Evolutionary conservation across 2,797 vertebrate species (phyloP), one percentile per base, ranked within the genome.

Genomic region (Pempheris klunzingeri): DNA sequence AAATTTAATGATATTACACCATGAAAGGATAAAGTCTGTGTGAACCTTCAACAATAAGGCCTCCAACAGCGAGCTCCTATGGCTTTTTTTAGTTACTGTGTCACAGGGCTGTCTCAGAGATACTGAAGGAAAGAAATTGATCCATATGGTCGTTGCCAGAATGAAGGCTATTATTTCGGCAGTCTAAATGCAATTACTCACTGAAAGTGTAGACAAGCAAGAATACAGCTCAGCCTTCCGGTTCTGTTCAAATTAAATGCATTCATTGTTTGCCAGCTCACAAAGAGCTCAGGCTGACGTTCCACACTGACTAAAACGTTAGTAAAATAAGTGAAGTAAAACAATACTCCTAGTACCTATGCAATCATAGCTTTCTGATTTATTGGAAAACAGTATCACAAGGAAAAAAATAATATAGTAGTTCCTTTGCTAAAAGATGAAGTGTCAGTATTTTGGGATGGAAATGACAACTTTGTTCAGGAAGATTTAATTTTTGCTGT

Each of bases 11-110:
- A 64, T 59, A 70, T 77, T 57, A 38, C 9, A 71, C 49, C 24
- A 20, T 67, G 74, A 71, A 74, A 74, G 26, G 67, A 74, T 80
- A 34, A 71, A 34, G 57, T 36, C 55, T 62, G 5, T 71, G 18
- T 74, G 38, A 54, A 68, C 50, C 22, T 68, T 64, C 10, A 50
- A 78, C 68, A 78, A 62, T 52, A 34, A 3, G 18, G 50, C 46
- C 71, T 50, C 39, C n/a, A 39, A 69, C 65, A 52, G 43, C 64
- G 26, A 12, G 22, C 38, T 63, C 4, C 34, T 59, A 20, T 58
- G 43, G 50, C 38, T 67, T 59, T 7, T 43, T 26, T 63, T 54
- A 52, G 41, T 68, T 34, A 61, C 49, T 55, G 14, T 20, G 55
- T 71, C 63, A 61, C 46, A n/a, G 17, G 69, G 71, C 59, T 74